Percentiles rank a stretch among this genome's conserved stretches.
Conservation (phyloP, 2,797 vertebrate genomes). For the Eptatretus atami region DNA sequence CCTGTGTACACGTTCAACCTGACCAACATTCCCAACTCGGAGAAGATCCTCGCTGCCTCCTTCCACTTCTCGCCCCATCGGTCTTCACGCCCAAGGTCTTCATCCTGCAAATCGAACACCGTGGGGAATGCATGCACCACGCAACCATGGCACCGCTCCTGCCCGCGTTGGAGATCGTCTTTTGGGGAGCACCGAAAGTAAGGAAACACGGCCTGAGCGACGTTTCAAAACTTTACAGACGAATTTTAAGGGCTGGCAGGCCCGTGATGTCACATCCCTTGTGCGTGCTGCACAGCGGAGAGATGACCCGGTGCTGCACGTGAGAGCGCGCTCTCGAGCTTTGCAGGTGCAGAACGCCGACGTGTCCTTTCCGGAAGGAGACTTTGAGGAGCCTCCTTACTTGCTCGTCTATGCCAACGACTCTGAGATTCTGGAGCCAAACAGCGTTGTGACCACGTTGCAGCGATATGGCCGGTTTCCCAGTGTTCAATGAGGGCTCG, state of each 20-base stretch:
- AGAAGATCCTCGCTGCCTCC: constrained; percentile 27
- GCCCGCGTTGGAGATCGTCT: constrained; percentile 25
- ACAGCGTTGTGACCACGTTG: constrained; percentile 46
- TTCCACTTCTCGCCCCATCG: constrained; percentile 11
- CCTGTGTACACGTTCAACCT: constrained; percentile 42
- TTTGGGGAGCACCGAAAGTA: constrained; percentile 16
- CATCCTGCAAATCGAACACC: constrained; percentile 1
- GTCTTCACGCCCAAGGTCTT: constrained; percentile 9
- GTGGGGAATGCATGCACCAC: too few relatives aligned
- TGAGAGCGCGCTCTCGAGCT: constrained; percentile 23
- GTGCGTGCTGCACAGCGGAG: constrained; percentile 21
- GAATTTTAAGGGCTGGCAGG: constrained; percentile 29
- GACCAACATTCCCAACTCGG: constrained; percentile 47
- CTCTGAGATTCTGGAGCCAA: constrained; percentile 44
- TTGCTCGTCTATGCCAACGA: constrained; percentile 52
- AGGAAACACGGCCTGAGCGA: constrained; percentile 13
- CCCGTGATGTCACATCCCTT: constrained; percentile 28
- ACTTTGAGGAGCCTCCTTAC: constrained; percentile 22
- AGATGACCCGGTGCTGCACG: constrained; percentile 22
- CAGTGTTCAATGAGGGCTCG: constrained; percentile 15
- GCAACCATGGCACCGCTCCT: constrained; percentile 16
- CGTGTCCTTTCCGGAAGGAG: too few relatives aligned
- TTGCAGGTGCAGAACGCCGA: constrained; percentile 14
- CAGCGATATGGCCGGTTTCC: constrained; percentile 53
- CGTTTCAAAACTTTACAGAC: constrained; percentile 23